These are phyloP conservation scores for Tetraneura akinire DNA, from an alignment of 1,140 invertebrate species.

Conservation along the genomic window DNA sequence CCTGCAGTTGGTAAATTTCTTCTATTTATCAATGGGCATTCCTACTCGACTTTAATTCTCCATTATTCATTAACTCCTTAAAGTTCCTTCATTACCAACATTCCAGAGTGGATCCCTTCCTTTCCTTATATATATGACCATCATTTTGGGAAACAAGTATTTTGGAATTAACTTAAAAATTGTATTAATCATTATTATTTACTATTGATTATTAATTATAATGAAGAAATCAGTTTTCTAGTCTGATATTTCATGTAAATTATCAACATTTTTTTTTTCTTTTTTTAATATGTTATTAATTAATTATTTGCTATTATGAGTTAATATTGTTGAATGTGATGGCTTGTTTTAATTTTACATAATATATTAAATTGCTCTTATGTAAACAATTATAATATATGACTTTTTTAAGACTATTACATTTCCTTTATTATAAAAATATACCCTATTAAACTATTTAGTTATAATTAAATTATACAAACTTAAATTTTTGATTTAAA, in stretches of 20 bases:
- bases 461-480: no score
- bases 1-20: slow-evolving; percentile 32
- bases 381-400: slow-evolving; percentile 43
- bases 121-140: slow-evolving; percentile 45
- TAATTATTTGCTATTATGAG: slow-evolving; percentile 37
- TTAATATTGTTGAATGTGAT: slow-evolving; percentile 46
- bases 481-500: no score
- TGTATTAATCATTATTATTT: slow-evolving; percentile 24
- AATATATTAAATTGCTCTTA: slow-evolving; percentile 22
- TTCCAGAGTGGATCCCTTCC: slow-evolving; percentile 51
- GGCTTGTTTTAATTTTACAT: slow-evolving; percentile 41
- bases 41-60: slow-evolving; percentile 14
- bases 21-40: slow-evolving; percentile 19
- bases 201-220: slow-evolving; percentile 36
- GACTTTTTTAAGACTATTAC: background rate
- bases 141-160: slow-evolving; percentile 48
- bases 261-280: slow-evolving; percentile 18
- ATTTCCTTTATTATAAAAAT: slow-evolving; percentile 21
- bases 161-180: slow-evolving; percentile 36
- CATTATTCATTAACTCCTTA: slow-evolving; percentile 42
- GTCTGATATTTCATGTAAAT: slow-evolving; percentile 36
- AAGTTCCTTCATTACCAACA: slow-evolving; percentile 51
- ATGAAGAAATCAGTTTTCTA: slow-evolving; percentile 30
- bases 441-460: slow-evolving; percentile 21
- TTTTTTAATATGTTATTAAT: slow-evolving; percentile 31